These are phyloP conservation scores for Ophioninae sp. DNA, from an alignment of 2,888 invertebrate genomes.

Conservation along the genomic window DNA sequence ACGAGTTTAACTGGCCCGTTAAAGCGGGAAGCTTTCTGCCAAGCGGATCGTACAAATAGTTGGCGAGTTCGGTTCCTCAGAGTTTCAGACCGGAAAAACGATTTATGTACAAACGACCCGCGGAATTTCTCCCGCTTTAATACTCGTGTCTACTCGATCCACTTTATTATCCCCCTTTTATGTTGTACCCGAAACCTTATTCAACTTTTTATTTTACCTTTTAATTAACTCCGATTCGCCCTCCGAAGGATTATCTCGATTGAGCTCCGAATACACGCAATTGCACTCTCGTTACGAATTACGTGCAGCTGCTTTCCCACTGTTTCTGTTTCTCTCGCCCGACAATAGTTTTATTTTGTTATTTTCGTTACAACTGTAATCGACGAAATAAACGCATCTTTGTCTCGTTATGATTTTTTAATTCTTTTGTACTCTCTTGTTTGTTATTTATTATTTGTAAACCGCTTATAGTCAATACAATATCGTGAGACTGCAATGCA, in stretches of 20 bases:
- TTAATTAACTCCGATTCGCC: not conserved
- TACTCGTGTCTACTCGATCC: not conserved
- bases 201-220: not conserved
- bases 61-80: not conserved
- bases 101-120: not conserved
- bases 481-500: constrained; percentile 6
- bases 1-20: not conserved
- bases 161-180: not conserved
- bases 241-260: not conserved
- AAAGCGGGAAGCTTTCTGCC: not conserved
- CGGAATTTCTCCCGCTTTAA: not conserved
- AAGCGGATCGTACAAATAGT: not conserved
- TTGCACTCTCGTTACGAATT: constrained; percentile 20
- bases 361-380: not conserved
- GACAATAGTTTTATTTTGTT: not conserved
- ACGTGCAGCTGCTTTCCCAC: constrained; percentile 27
- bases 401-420: constrained; percentile 38
- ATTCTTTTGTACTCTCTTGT: constrained; percentile 30
- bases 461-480: constrained; percentile 39
- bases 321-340: constrained; percentile 7
- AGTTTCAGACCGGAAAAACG: too few species aligned
- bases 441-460: constrained; percentile 22
- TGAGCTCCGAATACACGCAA: not conserved
- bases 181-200: not conserved
- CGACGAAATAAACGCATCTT: not conserved